Conservation (phyloP, 1,140 invertebrate species). For the Melipona quadrifasciata region DNA sequence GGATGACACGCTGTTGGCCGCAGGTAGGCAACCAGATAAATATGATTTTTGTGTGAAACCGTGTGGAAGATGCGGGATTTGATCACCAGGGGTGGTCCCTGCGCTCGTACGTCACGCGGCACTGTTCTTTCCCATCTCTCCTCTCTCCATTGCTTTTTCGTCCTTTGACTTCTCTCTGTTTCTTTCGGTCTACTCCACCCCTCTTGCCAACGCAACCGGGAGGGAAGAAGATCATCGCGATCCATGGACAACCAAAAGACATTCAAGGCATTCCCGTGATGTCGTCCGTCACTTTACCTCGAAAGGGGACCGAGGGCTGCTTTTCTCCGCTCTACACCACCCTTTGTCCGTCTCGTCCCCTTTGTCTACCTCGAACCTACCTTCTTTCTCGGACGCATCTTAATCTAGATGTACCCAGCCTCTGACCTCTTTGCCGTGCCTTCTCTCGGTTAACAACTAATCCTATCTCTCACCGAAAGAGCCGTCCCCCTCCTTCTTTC, state of each 20-base stretch:
- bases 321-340: conserved; percentile 1
- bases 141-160: conserved; percentile 68
- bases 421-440: conserved; percentile 37
- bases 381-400: conserved; percentile 66
- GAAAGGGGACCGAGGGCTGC: conserved; percentile 42
- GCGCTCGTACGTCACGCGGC: conserved; percentile 75
- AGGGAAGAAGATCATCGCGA: conserved; percentile 37
- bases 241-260: conserved; percentile 60
- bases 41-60: conserved; percentile 79
- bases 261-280: conserved; percentile 62
- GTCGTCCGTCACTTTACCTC: conserved; percentile 68
- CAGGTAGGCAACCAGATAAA: conserved; percentile 76
- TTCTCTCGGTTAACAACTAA: conserved; percentile 66
- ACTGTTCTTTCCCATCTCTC: conserved; percentile 60
- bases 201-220: background rate
- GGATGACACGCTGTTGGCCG: conserved; percentile 41
- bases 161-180: conserved; percentile 63
- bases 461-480: conserved; percentile 63
- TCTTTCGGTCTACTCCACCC: conserved; percentile 54
- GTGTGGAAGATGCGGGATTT: conserved; percentile 71
- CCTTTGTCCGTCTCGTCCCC: conserved; percentile 44
- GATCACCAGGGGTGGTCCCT: conserved; percentile 78
- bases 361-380: conserved; percentile 52
- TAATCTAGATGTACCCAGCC: conserved; percentile 75
- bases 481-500: background rate